A percentile compares a stretch with the other conserved stretches of the same genome.
phyloP scores from a whole-genome alignment of 2,888 invertebrate species.

The Andrena bucephala region DNA sequence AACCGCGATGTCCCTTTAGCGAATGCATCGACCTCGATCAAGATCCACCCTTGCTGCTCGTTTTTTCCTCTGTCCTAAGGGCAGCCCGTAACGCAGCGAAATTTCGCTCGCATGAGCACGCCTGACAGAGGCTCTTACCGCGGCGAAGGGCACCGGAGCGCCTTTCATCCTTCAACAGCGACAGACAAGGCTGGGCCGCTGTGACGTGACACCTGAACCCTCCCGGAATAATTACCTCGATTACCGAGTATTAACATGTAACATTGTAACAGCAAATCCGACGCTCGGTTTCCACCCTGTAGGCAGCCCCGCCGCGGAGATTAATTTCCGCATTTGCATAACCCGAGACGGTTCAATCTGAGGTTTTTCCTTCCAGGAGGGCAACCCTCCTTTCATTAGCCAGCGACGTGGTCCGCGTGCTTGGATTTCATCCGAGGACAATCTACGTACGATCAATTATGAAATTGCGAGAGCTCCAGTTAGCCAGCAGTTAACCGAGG shows the following conservation, averaged over 20 bases:
- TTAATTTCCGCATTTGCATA: slow-evolving; percentile 46
- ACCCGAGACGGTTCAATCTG: slow-evolving; percentile 31
- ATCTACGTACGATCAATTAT: slow-evolving; percentile 10
- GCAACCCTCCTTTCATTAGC: background rate
- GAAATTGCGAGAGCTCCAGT: slow-evolving; percentile 22
- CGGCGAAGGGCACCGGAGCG: background rate
- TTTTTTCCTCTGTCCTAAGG: slow-evolving; percentile 39
- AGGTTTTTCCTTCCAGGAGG: background rate
- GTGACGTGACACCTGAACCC: slow-evolving; percentile 47
- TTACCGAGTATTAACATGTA: slow-evolving; percentile 57
- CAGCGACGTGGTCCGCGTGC: slow-evolving; percentile 23
- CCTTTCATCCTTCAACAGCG: slow-evolving; percentile 44
- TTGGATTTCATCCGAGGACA: slow-evolving; percentile 44
- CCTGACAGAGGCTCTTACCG: slow-evolving; percentile 47
- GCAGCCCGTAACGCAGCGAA: slow-evolving; percentile 51
- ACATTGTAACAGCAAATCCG: slow-evolving; percentile 48
- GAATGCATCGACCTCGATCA: slow-evolving; percentile 56
- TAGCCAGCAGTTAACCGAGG: slow-evolving; percentile 42
- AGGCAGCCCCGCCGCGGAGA: slow-evolving; percentile 11
- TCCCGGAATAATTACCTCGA: slow-evolving; percentile 63
- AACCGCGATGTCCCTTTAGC: slow-evolving; percentile 5
- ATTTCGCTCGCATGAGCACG: slow-evolving; percentile 68
- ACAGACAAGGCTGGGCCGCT: slow-evolving; percentile 41
- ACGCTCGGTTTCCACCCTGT: background rate
- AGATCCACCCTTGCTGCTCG: slow-evolving; percentile 23